Conservation (phyloP, 2,113 vertebrate genomes). For the Epinephelus moara region DNA sequence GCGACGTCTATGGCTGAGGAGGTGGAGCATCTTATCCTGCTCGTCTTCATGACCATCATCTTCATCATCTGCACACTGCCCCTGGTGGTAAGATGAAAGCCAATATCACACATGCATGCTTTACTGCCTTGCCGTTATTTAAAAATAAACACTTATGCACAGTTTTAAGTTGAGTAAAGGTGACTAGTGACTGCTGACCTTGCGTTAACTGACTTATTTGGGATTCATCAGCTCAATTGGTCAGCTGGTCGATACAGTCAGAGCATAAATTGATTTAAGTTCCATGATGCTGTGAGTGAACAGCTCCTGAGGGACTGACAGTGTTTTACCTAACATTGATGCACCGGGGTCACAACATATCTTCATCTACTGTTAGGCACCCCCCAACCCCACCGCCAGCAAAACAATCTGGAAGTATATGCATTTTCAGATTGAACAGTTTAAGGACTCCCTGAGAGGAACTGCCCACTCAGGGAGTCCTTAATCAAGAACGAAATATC, state of each 20-base stretch:
- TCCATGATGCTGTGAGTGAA: not conserved
- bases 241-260: not conserved
- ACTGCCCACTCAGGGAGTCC: no score
- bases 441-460: no score
- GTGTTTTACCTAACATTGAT: not conserved
- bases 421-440: no score
- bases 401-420: not conserved
- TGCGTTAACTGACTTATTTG: not conserved
- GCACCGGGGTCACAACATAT: not conserved
- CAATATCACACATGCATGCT: not conserved
- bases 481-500: no score
- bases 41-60: slow-evolving; percentile 94
- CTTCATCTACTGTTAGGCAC: not conserved
- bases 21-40: slow-evolving; percentile 92
- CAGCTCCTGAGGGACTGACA: not conserved
- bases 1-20: slow-evolving; percentile 88
- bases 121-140: not conserved
- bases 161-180: not conserved
- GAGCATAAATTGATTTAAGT: not conserved
- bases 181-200: not conserved
- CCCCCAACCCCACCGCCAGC: not conserved
- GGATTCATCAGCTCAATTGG: not conserved
- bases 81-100: slow-evolving; percentile 89
- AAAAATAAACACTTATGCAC: not conserved
- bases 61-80: slow-evolving; percentile 95